These are phyloP conservation scores for Malurus melanocephalus DNA, from an alignment of 2,113 vertebrate genomes.

Conservation along the genomic window DNA sequence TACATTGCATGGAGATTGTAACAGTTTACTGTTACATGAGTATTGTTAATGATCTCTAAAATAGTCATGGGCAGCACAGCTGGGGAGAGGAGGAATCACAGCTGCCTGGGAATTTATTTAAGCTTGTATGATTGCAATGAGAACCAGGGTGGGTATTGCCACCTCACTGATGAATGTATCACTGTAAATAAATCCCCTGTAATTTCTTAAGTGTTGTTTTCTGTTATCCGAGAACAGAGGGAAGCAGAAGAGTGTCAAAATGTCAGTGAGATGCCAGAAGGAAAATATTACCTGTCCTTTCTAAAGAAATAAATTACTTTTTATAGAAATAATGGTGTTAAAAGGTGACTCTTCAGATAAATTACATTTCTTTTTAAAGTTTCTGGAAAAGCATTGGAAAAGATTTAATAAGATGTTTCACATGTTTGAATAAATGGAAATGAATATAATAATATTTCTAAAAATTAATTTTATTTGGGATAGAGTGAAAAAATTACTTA, in stretches of 20 bases:
- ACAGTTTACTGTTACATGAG: constrained; percentile 32
- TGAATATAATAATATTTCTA: not conserved
- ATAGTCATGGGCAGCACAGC: not conserved
- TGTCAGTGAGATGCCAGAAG: not conserved
- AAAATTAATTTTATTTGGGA: not conserved
- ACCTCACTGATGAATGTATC: not conserved
- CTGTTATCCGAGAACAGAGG: not conserved
- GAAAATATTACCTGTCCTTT: not conserved
- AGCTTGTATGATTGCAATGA: not conserved
- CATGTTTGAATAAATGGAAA: not conserved
- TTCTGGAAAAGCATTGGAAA: not conserved
- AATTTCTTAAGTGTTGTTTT: constrained; percentile 5
- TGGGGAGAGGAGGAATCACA: not conserved
- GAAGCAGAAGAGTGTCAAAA: not conserved
- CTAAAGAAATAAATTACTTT: not conserved
- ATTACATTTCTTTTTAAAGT: not conserved
- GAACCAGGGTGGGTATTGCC: not conserved
- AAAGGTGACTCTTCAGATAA: not conserved
- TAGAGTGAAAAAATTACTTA: not conserved
- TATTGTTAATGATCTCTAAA: not conserved
- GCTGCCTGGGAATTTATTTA: not conserved
- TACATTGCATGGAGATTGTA: not conserved
- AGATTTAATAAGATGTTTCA: not conserved
- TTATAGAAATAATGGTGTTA: not conserved
- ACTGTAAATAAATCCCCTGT: not conserved